Evolutionary conservation across 2,888 invertebrate species (phyloP).

Genomic region (Cordilura impudica): DNA sequence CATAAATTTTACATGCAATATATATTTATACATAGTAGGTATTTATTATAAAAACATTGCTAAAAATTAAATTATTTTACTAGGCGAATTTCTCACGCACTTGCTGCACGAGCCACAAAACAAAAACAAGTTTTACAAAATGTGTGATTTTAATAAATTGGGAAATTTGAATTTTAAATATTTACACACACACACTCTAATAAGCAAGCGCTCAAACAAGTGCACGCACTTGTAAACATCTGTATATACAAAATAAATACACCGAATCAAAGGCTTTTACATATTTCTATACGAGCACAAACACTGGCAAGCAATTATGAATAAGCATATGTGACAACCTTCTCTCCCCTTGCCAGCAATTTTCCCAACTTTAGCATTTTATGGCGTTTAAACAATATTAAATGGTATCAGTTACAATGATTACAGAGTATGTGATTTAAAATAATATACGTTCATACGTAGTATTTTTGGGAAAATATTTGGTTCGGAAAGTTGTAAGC

Average conservation of each 20-base stretch:
- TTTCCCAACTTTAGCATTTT: neutral
- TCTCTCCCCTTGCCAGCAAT: neutral
- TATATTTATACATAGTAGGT: neutral
- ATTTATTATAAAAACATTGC: conserved; percentile 2
- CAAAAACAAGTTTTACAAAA: neutral
- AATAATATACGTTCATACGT: too few species aligned
- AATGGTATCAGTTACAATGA: neutral
- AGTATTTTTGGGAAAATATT: neutral
- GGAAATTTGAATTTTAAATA: conserved; percentile 37
- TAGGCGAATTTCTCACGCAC: neutral
- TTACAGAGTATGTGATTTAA: neutral
- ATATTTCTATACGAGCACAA: too few species aligned
- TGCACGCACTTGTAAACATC: neutral
- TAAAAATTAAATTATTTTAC: conserved; percentile 20
- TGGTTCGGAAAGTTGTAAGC: too few species aligned
- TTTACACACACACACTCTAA: neutral
- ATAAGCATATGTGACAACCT: neutral
- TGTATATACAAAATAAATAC: too few species aligned
- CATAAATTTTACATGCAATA: too few species aligned
- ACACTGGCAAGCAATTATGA: neutral
- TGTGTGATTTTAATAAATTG: conserved; percentile 39
- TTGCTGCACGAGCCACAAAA: neutral
- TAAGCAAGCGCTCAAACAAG: neutral
- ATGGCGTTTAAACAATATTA: conserved; percentile 21
- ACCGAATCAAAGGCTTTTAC: too few species aligned